A percentile compares a stretch with the other conserved stretches of the same genome.
Evolutionary conservation across 2,113 vertebrate species (phyloP).

Genomic region (Psittacula cyanocephala): DNA sequence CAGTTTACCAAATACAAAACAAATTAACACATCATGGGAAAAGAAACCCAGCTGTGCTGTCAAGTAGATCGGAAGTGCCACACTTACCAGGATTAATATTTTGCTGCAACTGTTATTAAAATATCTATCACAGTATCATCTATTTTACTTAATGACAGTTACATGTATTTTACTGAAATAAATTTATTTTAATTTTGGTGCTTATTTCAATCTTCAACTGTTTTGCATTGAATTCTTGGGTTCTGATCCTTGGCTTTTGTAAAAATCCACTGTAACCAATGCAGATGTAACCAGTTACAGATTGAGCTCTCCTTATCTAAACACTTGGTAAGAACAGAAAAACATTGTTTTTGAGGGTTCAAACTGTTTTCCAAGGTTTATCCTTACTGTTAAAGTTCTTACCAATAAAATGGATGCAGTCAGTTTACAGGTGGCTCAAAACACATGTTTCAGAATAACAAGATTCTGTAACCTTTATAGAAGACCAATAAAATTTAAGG

Average conservation of each 20-base stretch:
- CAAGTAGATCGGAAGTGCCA: background rate
- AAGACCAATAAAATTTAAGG: background rate
- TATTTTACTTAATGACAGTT: background rate
- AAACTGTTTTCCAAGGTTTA: background rate
- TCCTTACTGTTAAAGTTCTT: background rate
- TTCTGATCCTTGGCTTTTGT: background rate
- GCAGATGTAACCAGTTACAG: background rate
- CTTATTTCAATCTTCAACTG: background rate
- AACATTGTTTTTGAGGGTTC: background rate
- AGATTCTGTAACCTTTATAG: background rate
- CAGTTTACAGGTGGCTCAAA: background rate
- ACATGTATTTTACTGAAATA: background rate
- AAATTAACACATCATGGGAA: background rate
- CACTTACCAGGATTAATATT: background rate
- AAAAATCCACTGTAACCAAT: background rate
- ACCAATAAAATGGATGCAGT: background rate
- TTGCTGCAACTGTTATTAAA: slow-evolving; percentile 39
- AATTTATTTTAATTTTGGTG: background rate
- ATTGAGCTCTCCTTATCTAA: background rate
- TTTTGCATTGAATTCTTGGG: background rate
- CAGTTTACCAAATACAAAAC: slow-evolving; percentile 21
- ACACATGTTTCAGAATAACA: background rate
- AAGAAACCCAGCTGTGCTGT: slow-evolving; percentile 15
- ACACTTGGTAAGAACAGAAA: background rate
- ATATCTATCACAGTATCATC: background rate